Base-by-base conservation (phyloP, 2,888 invertebrate species). In the Yponomeuta plumbellus region DNA sequence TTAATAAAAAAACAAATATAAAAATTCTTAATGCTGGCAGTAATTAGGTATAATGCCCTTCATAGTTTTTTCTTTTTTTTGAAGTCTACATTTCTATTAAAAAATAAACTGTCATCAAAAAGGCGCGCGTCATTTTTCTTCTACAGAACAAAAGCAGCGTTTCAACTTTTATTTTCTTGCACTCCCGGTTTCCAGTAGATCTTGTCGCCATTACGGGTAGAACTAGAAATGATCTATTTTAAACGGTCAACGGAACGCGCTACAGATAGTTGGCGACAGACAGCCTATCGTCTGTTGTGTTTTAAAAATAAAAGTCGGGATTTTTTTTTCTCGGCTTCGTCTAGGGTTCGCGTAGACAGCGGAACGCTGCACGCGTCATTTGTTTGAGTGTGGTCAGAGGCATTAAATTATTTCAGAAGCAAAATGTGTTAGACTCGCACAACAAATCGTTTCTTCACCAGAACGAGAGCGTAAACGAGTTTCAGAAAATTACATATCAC, bases 241-340 rank as follows among this genome's bases (percentile, higher is more conserved):
- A 70, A 79, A 76, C 68, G 77, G 76, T 77, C 23, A 61, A 61
- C 61, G 61, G 80, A 81, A 80, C 77, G 80, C 72, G 73, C 82
- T 87, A 87, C 88, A 86, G 83, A 84, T 86, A 82, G 80, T 88
- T 90, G 89, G 89, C 90, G 75, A 76, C 74, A 84, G 80, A 71
- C 81, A 76, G 75, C 77, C 82, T 82, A 78, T 80, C 77, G 78
- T 61, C 83, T 81, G 81, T 81, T 84, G 86, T 89, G 88, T 88
- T 88, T 89, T 86, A 79, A 77, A 81, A 76, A 74, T 74, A 79
- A 80, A 84, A 81, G 81, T 84, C 26, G 23, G 34, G n/a, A 0
- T 23, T 61, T 61, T 61, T 23, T 61, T 61, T 11, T 61, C 23
- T 61, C 13, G 11, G 17, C 58, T 8, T 58, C 58, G 21, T 13